Evolutionary conservation across 1,140 invertebrate genomes (phyloP).

Genomic region (Philotrypesis tridentata): DNA sequence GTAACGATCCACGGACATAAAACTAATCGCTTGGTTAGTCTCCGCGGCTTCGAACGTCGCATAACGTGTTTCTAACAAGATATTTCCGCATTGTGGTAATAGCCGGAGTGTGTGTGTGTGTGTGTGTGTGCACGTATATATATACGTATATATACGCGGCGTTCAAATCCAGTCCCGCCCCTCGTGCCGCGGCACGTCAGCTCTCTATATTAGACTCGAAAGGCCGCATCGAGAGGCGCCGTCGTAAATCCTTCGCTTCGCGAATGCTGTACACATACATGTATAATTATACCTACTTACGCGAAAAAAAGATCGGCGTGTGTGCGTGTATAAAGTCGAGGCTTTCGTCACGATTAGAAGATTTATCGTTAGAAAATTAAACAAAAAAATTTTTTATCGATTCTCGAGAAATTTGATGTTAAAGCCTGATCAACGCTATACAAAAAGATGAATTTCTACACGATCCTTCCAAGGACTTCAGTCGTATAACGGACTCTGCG

Average conservation of each 20-base stretch:
- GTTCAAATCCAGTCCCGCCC: neutral
- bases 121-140: too few relatives aligned
- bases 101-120: too few relatives aligned
- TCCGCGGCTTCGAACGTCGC: neutral
- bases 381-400: too few relatives aligned
- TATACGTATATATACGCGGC: neutral
- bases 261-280: neutral
- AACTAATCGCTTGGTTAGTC: neutral
- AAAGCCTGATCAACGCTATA: too few relatives aligned
- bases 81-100: slow-evolving; percentile 26
- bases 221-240: neutral
- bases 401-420: too few relatives aligned
- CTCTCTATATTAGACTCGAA: neutral
- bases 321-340: too few relatives aligned
- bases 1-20: neutral
- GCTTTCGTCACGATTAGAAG: too few relatives aligned
- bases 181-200: neutral
- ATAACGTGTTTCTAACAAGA: slow-evolving; percentile 30
- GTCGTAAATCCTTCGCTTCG: neutral
- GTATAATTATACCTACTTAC: neutral
- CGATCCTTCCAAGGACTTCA: too few relatives aligned
- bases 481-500: too few relatives aligned
- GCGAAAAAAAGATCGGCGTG: too few relatives aligned
- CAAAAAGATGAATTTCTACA: too few relatives aligned
- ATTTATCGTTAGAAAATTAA: too few relatives aligned